Percentiles rank a stretch among this genome's conserved stretches.
Conservation (phyloP, 2,113 vertebrate species). For the Engystomops pustulosus region DNA sequence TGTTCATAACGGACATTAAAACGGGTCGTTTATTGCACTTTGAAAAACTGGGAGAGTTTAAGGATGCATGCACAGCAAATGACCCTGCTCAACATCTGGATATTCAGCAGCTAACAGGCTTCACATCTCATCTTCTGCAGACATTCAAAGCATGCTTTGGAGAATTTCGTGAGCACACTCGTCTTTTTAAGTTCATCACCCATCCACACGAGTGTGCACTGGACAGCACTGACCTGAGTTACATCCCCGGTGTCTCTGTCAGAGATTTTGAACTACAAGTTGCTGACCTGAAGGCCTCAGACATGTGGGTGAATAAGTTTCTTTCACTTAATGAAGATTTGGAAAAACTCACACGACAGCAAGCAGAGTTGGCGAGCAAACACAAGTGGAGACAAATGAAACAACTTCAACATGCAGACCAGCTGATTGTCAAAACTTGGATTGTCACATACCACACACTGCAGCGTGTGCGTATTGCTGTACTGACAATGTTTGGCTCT, state of each 20-base stretch:
- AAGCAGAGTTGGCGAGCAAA: conserved; percentile 50
- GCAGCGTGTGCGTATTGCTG: too few relatives aligned
- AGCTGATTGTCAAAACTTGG: too few relatives aligned
- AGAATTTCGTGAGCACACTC: neutral
- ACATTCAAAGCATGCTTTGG: neutral
- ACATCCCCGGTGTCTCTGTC: neutral
- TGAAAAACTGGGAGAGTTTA: neutral
- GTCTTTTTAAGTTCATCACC: neutral
- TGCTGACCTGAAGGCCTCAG: neutral
- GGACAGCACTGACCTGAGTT: neutral
- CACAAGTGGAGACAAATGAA: conserved; percentile 60
- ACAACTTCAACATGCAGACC: conserved; percentile 41
- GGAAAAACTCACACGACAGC: conserved; percentile 55
- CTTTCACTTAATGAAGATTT: conserved; percentile 21
- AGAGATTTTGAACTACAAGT: neutral
- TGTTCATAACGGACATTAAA: too few relatives aligned
- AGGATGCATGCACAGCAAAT: neutral
- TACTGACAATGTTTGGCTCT: too few relatives aligned
- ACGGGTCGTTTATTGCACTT: neutral
- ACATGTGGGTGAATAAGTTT: neutral
- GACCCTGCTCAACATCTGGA: neutral
- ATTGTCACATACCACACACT: too few relatives aligned
- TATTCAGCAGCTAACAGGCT: neutral
- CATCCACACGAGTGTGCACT: neutral
- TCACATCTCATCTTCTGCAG: neutral